Evolutionary conservation across 2,888 invertebrate species (phyloP).

Genomic region (Mesodorylaimus sp.): DNA sequence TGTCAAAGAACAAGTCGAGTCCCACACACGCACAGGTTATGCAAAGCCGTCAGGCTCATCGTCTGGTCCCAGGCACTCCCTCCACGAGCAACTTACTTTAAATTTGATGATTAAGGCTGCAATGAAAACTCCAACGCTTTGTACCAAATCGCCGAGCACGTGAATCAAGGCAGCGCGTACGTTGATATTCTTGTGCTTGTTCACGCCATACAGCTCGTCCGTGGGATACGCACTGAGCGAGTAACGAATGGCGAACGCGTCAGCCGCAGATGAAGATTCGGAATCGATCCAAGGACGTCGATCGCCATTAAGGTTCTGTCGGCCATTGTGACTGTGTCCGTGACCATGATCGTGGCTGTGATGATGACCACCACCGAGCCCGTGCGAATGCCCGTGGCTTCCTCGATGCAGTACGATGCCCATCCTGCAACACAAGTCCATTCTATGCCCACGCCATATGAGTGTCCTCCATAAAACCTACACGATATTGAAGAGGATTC

Average conservation of each 20-base stretch:
- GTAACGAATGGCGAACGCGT: conserved; percentile 1
- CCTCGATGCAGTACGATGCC: conserved; percentile 6
- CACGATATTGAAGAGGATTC: conserved; percentile 80
- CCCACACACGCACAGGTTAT: too few species aligned
- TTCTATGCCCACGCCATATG: too few species aligned
- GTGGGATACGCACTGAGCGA: conserved; percentile 7
- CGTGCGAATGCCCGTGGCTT: conserved; percentile 1
- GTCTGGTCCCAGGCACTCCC: too few species aligned
- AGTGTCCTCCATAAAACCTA: conserved; percentile 40
- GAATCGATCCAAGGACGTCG: background rate
- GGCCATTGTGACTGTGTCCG: conserved; percentile 1
- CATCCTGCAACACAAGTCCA: conserved; percentile 11
- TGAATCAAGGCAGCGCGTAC: conserved; percentile 90
- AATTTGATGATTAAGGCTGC: conserved; percentile 78
- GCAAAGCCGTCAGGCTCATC: too few species aligned
- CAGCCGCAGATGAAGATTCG: background rate
- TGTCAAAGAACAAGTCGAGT: too few species aligned
- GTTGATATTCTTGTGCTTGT: conserved; percentile 23
- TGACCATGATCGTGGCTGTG: background rate
- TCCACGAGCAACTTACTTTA: conserved; percentile 49
- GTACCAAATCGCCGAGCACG: conserved; percentile 82
- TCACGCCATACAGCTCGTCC: conserved; percentile 9
- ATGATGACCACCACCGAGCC: background rate
- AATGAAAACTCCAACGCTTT: conserved; percentile 75
- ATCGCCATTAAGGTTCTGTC: background rate